Evolutionary conservation across 30 jellyfish, hydroid and myxozoan species (phyloP), one percentile per base, ranked within the genome.

Genomic region (Catostylus mosaicus): DNA sequence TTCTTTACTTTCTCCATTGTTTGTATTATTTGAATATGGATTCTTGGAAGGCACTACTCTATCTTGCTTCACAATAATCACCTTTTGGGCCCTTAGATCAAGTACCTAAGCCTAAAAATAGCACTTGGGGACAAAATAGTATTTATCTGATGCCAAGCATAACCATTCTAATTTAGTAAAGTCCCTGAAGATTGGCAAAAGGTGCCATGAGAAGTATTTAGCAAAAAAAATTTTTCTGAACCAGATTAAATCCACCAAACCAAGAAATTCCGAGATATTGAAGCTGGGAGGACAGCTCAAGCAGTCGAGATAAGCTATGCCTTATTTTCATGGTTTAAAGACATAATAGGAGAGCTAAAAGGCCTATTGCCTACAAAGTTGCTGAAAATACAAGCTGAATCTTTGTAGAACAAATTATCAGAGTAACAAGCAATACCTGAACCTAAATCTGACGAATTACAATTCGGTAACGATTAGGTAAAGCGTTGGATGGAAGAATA

Each of bases 241-340:
- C 30, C 69, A 23, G 69, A 73, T 47, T 8, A 73, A 11, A 10
- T 70, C 43, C 83, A 62, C 80, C n/a, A 62, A 16, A 78, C 89
- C 52, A 40, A 76, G 84, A 76, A 51, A 76, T 76, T 52, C 34
- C 79, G 88, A 56, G 80, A 85, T 60, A 31, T 70, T 40, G 94
- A 82, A 36, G 96, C 96, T 37, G 94, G 94, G 34, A 77, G 93
- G 67, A 86, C 78, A 86, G 48, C 73, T 16, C 56, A 31, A 62
- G 73, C 74, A 56, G 94, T 79, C 48, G 66, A 34, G 33, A 88
- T 83, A n/a, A 30, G 80, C 38, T 85, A 76, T 12, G 88, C 80
- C 60, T 51, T 76, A 59, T 76, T 76, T 76, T 30, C 52, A 52
- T 52, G 63, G 88, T 57, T 76, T 76, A 33, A 52, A 30, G 56